Evolutionary conservation across 2,113 vertebrate species (phyloP), one percentile per base, ranked within the genome.

Genomic region (Tyrannus savana): DNA sequence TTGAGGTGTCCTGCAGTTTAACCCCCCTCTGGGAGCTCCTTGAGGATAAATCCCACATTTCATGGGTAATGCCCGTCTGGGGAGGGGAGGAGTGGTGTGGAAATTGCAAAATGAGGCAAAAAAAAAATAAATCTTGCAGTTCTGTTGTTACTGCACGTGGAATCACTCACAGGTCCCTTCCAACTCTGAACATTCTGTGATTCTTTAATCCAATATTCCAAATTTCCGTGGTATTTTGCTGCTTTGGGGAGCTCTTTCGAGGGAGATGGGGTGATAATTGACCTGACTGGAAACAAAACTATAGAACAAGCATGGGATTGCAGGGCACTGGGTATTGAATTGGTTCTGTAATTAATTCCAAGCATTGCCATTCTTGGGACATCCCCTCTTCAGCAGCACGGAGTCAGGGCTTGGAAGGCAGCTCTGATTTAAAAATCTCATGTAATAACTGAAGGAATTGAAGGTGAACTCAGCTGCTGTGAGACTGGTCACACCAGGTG

Each of bases 11-110:
- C 3, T 27, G 3, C 12, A 4, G 3, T 30, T 52, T 39, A 23
- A 58, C 12, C 0, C 3, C 1, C 9, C 18, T 24, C 1, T 4
- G n/a, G 44, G n/a, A 10, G 14, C 0, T 23, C 4, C 19, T 3
- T 15, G 12, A 3, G 4, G 10, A 7, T 39, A 19, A 19, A 28
- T 3, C 18, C 3, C 21, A 3, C 3, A 3, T 22, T 69, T 53
- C 25, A 10, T 17, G 24, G 55, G 3, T 19, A 8, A 2, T 2
- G 21, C 24, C 8, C 0, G 3, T 18, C 8, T 27, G 37, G 16
- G 19, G 37, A 58, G 37, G 19, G 14, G 14, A 30, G 55, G 25
- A 35, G 17, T 5, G 23, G 25, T 28, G 17, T 23, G 42, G n/a
- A 39, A 88, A 41, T 31, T 30, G 47, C n/a, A 28, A 46, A 59